These are phyloP conservation scores for Perccottus glenii DNA, from an alignment of 2,113 vertebrate genomes.

Conservation along the genomic window DNA sequence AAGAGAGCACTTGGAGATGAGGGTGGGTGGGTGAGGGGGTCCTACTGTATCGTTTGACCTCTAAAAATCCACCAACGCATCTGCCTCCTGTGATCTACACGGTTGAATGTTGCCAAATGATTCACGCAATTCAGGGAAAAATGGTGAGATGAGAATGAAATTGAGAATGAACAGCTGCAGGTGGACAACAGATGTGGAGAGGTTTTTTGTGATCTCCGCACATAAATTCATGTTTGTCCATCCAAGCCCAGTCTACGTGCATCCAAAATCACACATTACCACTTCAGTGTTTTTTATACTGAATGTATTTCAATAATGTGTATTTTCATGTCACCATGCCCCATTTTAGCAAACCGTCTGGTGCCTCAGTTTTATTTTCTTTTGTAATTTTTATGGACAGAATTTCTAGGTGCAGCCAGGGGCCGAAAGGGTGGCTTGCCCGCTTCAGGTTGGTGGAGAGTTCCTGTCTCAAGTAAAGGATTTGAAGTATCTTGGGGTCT, in stretches of 20 bases:
- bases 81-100: slow-evolving; percentile 57
- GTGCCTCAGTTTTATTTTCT: no score
- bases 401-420: no score
- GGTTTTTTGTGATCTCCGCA: slow-evolving; percentile 21
- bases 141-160: slow-evolving; percentile 27
- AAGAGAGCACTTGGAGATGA: slow-evolving; percentile 22
- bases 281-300: slow-evolving; percentile 42
- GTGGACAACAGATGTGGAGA: slow-evolving; percentile 72
- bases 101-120: slow-evolving; percentile 41
- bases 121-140: slow-evolving; percentile 27
- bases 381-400: no score
- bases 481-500: no score
- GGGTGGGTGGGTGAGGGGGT: slow-evolving; percentile 22
- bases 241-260: slow-evolving; percentile 53
- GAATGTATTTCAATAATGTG: no score
- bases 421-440: no score
- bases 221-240: slow-evolving; percentile 47
- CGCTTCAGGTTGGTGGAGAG: no score
- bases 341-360: no score
- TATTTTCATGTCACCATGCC: no score
- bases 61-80: slow-evolving; percentile 58
- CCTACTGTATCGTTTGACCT: slow-evolving; percentile 61
- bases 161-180: slow-evolving; percentile 69
- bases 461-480: no score
- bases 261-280: slow-evolving; percentile 32